Conservation (phyloP, 2,888 invertebrate genomes). For the Cataglyphis altisquamis region DNA sequence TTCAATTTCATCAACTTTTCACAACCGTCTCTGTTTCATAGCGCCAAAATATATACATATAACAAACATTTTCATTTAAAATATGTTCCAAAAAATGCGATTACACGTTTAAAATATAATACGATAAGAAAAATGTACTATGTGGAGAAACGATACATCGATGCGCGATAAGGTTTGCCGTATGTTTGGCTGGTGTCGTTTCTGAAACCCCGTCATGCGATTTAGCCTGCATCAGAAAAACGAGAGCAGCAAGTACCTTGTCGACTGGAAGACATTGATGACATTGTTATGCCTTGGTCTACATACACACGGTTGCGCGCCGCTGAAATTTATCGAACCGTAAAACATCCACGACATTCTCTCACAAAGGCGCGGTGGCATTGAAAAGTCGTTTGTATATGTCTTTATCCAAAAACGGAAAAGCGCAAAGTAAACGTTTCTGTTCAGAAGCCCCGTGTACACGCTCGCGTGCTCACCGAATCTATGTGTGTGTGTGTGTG, state of each 20-base stretch:
- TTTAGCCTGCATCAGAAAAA: slow-evolving; percentile 42
- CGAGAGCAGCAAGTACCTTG: slow-evolving; percentile 58
- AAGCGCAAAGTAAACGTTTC: slow-evolving; percentile 27
- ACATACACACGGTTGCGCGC: slow-evolving; percentile 38
- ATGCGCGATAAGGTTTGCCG: slow-evolving; percentile 40
- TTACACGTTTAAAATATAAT: neutral
- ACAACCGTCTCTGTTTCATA: neutral
- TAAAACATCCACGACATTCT: slow-evolving; percentile 32
- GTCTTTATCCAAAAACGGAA: slow-evolving; percentile 36
- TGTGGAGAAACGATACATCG: neutral
- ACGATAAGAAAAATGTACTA: neutral
- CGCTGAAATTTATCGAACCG: slow-evolving; percentile 54
- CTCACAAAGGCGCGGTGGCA: slow-evolving; percentile 33
- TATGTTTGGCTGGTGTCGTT: slow-evolving; percentile 22
- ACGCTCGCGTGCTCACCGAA: neutral
- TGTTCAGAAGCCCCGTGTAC: neutral
- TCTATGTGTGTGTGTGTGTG: neutral
- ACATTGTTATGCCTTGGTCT: slow-evolving; percentile 62
- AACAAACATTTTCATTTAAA: neutral
- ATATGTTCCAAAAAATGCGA: slow-evolving; percentile 26
- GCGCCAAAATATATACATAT: too few species aligned
- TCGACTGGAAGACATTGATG: slow-evolving; percentile 69
- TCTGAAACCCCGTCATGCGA: slow-evolving; percentile 20
- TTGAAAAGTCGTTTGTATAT: slow-evolving; percentile 41
- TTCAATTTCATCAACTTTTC: neutral